Percentiles rank a stretch among this genome's conserved stretches.
Evolutionary conservation across 2,888 invertebrate species (phyloP).

Genomic region (Tetranychus truncatus): DNA sequence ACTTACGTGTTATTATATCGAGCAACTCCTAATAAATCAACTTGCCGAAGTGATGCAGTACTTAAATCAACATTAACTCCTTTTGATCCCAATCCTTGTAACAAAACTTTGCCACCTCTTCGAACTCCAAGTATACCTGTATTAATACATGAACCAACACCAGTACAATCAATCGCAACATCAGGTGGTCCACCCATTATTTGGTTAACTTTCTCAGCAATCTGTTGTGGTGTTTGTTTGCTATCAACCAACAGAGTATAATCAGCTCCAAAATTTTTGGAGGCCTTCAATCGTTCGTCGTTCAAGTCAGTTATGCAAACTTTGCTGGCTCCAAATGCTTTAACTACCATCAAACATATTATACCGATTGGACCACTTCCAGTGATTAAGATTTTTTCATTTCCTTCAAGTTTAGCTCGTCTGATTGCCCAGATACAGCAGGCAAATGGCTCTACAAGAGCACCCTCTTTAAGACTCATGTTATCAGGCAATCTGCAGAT

Average conservation of each 20-base stretch:
- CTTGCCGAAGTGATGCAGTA: conserved; percentile 43
- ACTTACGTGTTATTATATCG: conserved; percentile 19
- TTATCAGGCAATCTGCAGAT: conserved; percentile 61
- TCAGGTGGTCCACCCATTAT: conserved; percentile 24
- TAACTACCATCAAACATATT: conserved; percentile 27
- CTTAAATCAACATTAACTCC: conserved; percentile 75
- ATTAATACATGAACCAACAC: conserved; percentile 55
- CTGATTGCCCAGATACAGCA: conserved; percentile 84
- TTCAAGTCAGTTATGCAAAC: conserved; percentile 32
- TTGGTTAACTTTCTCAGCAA: conserved; percentile 14
- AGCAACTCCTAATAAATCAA: conserved; percentile 14
- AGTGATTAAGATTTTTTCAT: conserved; percentile 34
- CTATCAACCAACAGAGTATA: conserved; percentile 30
- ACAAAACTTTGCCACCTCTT: conserved; percentile 15
- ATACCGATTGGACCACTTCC: conserved; percentile 33
- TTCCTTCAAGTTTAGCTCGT: conserved; percentile 49
- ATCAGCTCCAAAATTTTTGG: conserved; percentile 33
- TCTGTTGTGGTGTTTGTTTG: conserved; percentile 22
- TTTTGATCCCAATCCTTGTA: conserved; percentile 35
- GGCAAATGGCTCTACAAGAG: conserved; percentile 73
- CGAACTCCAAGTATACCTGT: conserved; percentile 41
- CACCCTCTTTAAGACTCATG: conserved; percentile 78
- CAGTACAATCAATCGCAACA: conserved; percentile 41
- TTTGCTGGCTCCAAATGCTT: conserved; percentile 30
- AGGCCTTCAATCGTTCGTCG: conserved; percentile 31